A percentile compares a stretch with the other conserved stretches of the same genome.
These are phyloP conservation scores for Trilocha varians DNA, from an alignment of 2,888 invertebrate genomes.

Conservation along the genomic window DNA sequence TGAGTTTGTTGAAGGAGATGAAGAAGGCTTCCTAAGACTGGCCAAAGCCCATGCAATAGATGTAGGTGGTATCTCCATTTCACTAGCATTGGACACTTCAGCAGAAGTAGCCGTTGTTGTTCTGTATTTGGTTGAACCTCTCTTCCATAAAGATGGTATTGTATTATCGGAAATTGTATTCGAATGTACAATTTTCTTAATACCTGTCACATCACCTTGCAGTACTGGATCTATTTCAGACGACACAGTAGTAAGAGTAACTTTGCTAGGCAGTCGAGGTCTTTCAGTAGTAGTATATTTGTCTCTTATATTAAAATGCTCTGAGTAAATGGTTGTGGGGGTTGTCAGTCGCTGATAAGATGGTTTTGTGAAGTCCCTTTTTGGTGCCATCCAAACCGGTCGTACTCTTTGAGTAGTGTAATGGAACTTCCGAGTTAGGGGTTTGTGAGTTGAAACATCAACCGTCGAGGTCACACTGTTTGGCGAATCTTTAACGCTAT, in stretches of 20 bases:
- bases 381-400: slow-evolving; percentile 59
- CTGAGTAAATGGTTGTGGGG: slow-evolving; percentile 56
- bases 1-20: slow-evolving; percentile 29
- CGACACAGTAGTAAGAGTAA: slow-evolving; percentile 51
- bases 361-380: slow-evolving; percentile 40
- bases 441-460: slow-evolving; percentile 32
- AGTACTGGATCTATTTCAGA: slow-evolving; percentile 66
- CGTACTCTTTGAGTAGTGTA: slow-evolving; percentile 53
- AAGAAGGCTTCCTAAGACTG: slow-evolving; percentile 54
- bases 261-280: slow-evolving; percentile 29
- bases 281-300: slow-evolving; percentile 31
- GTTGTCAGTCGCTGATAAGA: slow-evolving; percentile 28
- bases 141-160: slow-evolving; percentile 62
- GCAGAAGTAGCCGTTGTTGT: slow-evolving; percentile 39
- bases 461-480: slow-evolving; percentile 51
- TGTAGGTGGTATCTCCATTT: slow-evolving; percentile 63
- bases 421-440: slow-evolving; percentile 47
- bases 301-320: slow-evolving; percentile 54
- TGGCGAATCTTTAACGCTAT: slow-evolving; percentile 45
- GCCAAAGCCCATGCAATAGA: slow-evolving; percentile 69
- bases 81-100: slow-evolving; percentile 33
- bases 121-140: slow-evolving; percentile 62
- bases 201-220: slow-evolving; percentile 50
- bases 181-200: slow-evolving; percentile 53
- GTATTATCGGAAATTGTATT: slow-evolving; percentile 58